Conservation (phyloP, 2,797 vertebrate genomes). For the Nyctalus aviator region DNA sequence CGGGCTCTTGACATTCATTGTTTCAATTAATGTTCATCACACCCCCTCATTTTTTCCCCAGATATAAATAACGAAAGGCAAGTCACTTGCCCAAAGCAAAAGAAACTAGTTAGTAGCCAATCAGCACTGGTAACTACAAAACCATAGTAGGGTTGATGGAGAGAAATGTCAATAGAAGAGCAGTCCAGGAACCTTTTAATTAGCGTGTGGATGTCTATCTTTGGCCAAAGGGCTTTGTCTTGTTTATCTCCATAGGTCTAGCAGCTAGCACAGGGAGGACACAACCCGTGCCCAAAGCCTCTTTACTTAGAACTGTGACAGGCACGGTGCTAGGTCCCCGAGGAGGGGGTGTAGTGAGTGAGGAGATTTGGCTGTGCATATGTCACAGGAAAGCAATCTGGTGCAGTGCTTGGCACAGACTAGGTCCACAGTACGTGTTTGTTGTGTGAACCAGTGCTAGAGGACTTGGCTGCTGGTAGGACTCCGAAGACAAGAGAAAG, state of each 20-base stretch:
- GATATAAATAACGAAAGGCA: constrained; percentile 22
- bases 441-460: neutral
- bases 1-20: neutral
- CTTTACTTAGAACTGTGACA: neutral
- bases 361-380: neutral
- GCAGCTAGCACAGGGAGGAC: neutral
- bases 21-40: neutral
- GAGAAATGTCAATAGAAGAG: constrained; percentile 57
- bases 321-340: neutral
- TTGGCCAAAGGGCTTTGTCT: constrained; percentile 10
- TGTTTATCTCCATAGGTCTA: neutral
- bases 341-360: neutral
- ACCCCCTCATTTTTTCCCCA: neutral
- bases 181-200: constrained; percentile 6
- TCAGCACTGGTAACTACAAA: constrained; percentile 62
- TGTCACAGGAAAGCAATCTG: neutral
- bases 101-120: constrained; percentile 50
- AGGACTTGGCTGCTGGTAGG: neutral
- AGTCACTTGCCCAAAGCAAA: constrained; percentile 19
- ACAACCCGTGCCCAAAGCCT: neutral
- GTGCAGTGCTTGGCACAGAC: neutral
- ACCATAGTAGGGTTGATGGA: constrained; percentile 4
- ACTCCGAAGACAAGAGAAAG: neutral
- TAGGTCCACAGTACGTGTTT: neutral
- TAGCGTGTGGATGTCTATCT: constrained; percentile 2